phyloP scores from a whole-genome alignment of 2,888 invertebrate species.

The Epicampocera succincta region DNA sequence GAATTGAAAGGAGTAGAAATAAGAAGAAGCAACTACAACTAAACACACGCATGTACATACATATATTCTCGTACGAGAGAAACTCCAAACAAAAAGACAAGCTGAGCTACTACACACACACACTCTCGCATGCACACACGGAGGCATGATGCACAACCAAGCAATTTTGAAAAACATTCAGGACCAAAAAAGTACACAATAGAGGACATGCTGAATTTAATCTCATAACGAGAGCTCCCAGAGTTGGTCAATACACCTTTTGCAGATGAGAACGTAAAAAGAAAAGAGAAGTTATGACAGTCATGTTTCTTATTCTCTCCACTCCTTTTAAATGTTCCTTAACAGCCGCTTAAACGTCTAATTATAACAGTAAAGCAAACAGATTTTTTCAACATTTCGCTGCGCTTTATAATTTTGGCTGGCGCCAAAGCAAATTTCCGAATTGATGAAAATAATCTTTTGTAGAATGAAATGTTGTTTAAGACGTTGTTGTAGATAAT shows the following conservation, averaged over 20 bases:
- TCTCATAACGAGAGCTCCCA: neutral
- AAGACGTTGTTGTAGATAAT: too few relatives aligned
- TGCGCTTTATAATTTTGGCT: too few relatives aligned
- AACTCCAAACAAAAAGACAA: neutral
- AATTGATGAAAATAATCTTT: too few relatives aligned
- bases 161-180: neutral
- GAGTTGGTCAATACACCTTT: neutral
- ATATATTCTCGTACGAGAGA: conserved; percentile 3
- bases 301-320: too few relatives aligned
- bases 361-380: too few relatives aligned
- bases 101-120: neutral
- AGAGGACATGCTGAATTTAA: conserved; percentile 20
- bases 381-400: too few relatives aligned
- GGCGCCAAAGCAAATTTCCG: too few relatives aligned
- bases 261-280: neutral
- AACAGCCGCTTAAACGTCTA: too few relatives aligned
- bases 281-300: neutral
- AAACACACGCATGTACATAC: neutral
- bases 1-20: conserved; percentile 45
- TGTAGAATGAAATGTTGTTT: too few relatives aligned
- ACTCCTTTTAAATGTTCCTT: too few relatives aligned
- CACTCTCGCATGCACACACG: neutral
- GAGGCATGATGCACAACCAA: neutral
- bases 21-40: neutral
- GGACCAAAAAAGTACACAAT: conserved; percentile 12